A percentile compares a stretch with the other conserved stretches of the same genome.
Conservation (phyloP, 1,140 invertebrate species). For the Nasonia vitripennis region DNA sequence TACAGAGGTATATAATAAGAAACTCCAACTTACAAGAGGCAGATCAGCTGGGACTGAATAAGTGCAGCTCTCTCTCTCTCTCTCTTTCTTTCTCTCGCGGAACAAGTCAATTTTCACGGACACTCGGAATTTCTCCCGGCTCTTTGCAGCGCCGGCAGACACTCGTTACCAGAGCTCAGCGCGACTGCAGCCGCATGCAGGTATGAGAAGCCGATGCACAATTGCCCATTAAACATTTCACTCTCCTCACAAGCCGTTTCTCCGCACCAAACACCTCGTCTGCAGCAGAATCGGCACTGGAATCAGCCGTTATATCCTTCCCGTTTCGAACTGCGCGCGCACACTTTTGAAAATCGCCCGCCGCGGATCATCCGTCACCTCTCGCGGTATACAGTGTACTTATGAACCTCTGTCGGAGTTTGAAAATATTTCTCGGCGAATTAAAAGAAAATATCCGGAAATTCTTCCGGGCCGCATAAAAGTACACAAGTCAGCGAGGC, state of each 20-base stretch:
- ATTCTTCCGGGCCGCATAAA: no score
- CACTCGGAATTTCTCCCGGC: neutral
- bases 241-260: no score
- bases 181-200: neutral
- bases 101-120: neutral
- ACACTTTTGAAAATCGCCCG: neutral
- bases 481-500: neutral
- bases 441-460: slow-evolving; percentile 51
- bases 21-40: no score
- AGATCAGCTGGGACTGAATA: no score
- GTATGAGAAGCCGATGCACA: neutral
- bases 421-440: slow-evolving; percentile 51
- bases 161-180: neutral
- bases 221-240: neutral
- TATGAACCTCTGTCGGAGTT: neutral
- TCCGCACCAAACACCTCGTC: no score
- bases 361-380: neutral
- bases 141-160: neutral
- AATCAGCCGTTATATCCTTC: no score
- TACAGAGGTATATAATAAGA: no score
- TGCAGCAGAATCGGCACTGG: no score
- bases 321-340: neutral
- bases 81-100: no score
- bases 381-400: no score
- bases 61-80: no score